Percentiles rank a stretch among this genome's conserved stretches.
These are phyloP conservation scores for Venturia canescens DNA, from an alignment of 1,140 invertebrate species.

Conservation along the genomic window DNA sequence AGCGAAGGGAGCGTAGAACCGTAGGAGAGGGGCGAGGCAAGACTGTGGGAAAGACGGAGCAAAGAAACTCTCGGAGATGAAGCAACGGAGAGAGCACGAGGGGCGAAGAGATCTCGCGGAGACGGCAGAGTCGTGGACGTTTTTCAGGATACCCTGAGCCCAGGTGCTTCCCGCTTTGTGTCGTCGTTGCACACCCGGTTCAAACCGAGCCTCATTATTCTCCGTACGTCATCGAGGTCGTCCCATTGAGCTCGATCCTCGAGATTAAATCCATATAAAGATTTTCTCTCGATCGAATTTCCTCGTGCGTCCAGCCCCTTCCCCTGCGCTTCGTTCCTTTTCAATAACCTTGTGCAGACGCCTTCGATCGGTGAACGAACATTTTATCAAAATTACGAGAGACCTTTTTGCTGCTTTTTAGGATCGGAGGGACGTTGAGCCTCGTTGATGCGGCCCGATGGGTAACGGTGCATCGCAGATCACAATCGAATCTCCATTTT, in stretches of 20 bases:
- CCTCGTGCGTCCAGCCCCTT: background rate
- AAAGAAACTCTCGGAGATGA: background rate
- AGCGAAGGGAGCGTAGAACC: conserved; percentile 20
- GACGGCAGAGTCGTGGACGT: background rate
- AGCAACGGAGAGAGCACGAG: background rate
- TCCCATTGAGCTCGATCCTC: background rate
- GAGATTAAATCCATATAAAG: background rate
- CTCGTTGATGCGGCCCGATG: too few relatives aligned
- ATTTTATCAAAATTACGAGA: too few relatives aligned
- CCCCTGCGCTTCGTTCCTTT: background rate
- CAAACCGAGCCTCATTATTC: background rate
- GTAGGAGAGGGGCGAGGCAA: background rate
- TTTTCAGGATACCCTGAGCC: conserved; percentile 1
- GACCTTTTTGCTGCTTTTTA: too few relatives aligned
- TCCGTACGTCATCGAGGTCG: background rate
- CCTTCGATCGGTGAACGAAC: too few relatives aligned
- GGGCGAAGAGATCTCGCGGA: background rate
- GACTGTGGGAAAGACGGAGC: background rate
- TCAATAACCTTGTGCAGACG: background rate
- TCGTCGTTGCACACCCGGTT: background rate
- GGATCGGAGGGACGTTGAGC: too few relatives aligned
- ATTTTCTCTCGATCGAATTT: background rate
- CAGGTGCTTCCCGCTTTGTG: conserved; percentile 1
- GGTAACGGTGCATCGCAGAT: too few relatives aligned
- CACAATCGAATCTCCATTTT: too few relatives aligned